Evolutionary conservation across 1,140 invertebrate species (phyloP), one percentile per base, ranked within the genome.

Genomic region (Pogonus chalceus): DNA sequence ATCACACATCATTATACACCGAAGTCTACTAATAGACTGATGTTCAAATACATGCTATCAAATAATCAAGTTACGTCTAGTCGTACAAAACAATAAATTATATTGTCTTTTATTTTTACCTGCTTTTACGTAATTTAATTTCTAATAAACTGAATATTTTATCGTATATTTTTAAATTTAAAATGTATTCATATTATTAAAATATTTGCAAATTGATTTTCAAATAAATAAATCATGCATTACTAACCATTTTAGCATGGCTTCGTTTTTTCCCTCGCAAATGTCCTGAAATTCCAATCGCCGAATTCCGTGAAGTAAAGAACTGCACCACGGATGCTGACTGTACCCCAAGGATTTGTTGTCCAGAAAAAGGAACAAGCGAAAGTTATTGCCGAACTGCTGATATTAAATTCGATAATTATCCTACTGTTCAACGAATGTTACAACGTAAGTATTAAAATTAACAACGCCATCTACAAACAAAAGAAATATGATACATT

Each of bases 341-440:
- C 56, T 87, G 84, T 64, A 79, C 79, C 72, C 82, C 82, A 2
- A 67, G 84, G 9, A 78, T 87, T 48, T 85, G 84, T 62, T 87
- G 84, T 54, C 81, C 80, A 0, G 83, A 85, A 56, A 62, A 62
- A 55, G 55, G 65, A 58, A 75, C 78, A 57, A 63, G 67, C 0
- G 68, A 75, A 20, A 77, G 78, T 26, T 85, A 83, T 61, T 87
- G 84, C 62, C 73, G 82, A 53, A 84, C 81, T 2, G 77, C 83
- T 1, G 72, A 76, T 26, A 79, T 80, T 2, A 68, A 79, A 20
- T 72, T 81, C 20, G 79, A 82, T 58, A 74, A 77, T 20, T 72
- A 79, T 9, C 79, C 81, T 4, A 72, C 77, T 1, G 70, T 70
- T 56, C 68, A 67, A 16, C 68, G 68, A 51, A 68, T 73, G 39